A percentile compares a stretch with the other conserved stretches of the same genome.
These are phyloP conservation scores for Burhinus oedicnemus DNA, from an alignment of 2,113 vertebrate genomes.

Conservation along the genomic window DNA sequence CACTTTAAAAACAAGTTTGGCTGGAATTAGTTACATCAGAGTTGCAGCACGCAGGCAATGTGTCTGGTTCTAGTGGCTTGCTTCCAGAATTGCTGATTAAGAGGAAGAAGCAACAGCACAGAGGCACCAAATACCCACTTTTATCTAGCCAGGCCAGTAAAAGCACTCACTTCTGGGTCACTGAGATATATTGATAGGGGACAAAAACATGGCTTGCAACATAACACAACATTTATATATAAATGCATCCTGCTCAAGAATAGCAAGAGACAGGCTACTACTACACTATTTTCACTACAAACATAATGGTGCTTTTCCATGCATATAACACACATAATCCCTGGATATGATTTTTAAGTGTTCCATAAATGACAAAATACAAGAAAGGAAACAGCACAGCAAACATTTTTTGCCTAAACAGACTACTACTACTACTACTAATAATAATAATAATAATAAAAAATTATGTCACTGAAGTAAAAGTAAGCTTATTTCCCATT, in stretches of 20 bases:
- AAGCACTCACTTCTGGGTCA: slow-evolving; percentile 40
- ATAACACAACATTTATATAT: not conserved
- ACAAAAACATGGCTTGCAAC: slow-evolving; percentile 21
- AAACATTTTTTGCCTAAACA: not conserved
- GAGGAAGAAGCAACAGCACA: slow-evolving; percentile 22
- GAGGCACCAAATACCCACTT: slow-evolving; percentile 32
- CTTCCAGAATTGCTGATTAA: slow-evolving; percentile 51
- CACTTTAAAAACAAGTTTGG: slow-evolving; percentile 30
- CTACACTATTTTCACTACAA: not conserved
- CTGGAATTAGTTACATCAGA: slow-evolving; percentile 7
- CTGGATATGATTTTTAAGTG: not conserved
- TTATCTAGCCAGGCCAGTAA: slow-evolving; percentile 39
- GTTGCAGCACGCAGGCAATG: not conserved
- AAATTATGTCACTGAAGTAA: not conserved
- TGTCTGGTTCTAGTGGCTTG: slow-evolving; percentile 6
- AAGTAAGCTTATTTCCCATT: not conserved
- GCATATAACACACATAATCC: not conserved
- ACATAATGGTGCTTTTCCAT: not conserved
- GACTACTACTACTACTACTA: not conserved
- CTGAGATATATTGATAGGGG: not conserved
- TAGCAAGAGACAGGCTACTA: not conserved
- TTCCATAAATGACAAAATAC: slow-evolving; percentile 4
- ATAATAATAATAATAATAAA: not conserved
- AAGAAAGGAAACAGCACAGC: not conserved
- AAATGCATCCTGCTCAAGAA: not conserved